Base-by-base conservation (phyloP, 2,888 invertebrate genomes). In the Polymixis lichenea region DNA sequence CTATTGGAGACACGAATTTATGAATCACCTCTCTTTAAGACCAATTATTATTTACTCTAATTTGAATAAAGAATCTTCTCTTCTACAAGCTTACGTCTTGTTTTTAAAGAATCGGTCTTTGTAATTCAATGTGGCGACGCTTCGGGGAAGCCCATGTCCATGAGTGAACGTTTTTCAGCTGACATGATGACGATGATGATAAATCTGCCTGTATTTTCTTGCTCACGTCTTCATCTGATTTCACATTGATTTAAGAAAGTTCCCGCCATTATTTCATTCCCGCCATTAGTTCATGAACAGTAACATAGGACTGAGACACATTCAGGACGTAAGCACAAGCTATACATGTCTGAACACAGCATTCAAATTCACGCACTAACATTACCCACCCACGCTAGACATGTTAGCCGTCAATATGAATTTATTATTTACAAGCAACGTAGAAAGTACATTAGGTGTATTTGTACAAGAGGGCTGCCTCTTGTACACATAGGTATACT, bases 341-440 rank as follows among this genome's bases (percentile, higher is more conserved):
- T 38, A 55, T n/a, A 51, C 32, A 56, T 51, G 55, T 25, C 65
- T 22, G 43, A 38, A 66, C 22, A 28, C 0, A 4, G 28, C 38
- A 60, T 56, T 64, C 22, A n/a, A 75, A 64, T 53, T 55, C 76
- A 66, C 60, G 60, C 22, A 32, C 55, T 43, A 66, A 55, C n/a
- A 53, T 61, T 62, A 82, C 8, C 32, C 3, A 28, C 77, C 77
- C 69, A 82, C 77, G 51, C 38, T 0, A 38, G 69, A 55, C 65
- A 2, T 80, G 60, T 75, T 15, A 53, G 17, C 25, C 49, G 43
- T 70, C 80, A 62, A 67, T 67, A 49, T 19, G 7, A 32, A 77
- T 82, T 70, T 77, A 80, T 80, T 80, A 80, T 67, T 77, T 38
- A 82, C 51, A 53, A 28, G 17, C 66, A 46, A 60, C 17, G 28